Base-by-base conservation (phyloP, 2,888 invertebrate species). In the Drosophila colorata region DNA sequence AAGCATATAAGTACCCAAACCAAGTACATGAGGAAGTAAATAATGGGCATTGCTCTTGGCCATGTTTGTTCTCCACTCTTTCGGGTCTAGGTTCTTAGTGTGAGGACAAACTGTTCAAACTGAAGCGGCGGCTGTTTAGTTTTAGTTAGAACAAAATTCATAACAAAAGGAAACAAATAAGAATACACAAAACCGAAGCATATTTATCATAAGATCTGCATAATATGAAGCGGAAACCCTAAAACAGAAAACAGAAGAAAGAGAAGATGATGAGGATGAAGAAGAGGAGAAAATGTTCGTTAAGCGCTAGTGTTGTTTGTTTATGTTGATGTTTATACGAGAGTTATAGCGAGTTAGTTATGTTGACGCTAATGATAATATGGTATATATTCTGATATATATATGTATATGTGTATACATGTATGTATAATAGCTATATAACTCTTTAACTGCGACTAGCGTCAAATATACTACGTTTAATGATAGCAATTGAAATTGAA, bases 321-420 rank as follows among this genome's bases (percentile, higher is more conserved):
- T 83, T 83, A 85, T 87, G 82, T 87, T 83, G 82, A 83, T 81
- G 88, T 83, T 83, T 76, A 56, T 79, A 87, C 66, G 86, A 81
- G 85, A 85, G 85, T 87, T 81, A 87, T 81, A 83, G 81, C 68
- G 64, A 83, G 80, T 65, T 84, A 87, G 82, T 87, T 87, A 81
- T 87, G 75, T 87, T 87, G 87, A 82, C 69, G 85, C 85, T 78
- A 84, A 80, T 80, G 67, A 67, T 77, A 78, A 59, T 60, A 58
- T 49, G 58, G 61, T 53, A 79, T 69, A 65, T 69, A 65, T 66
- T 60, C 48, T 41, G 68, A 63, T 66, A 64, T 47, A 75, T 67
- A 59, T 52, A 52, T 23, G 43, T 38, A 60, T 37, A 67, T 41
- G 51, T 46, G 43, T 57, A 57, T 58, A 51, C 28, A 48, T 33